A percentile compares a stretch with the other conserved stretches of the same genome.
These are phyloP conservation scores for Sipha flava DNA, from an alignment of 1,140 invertebrate species.

Conservation along the genomic window DNA sequence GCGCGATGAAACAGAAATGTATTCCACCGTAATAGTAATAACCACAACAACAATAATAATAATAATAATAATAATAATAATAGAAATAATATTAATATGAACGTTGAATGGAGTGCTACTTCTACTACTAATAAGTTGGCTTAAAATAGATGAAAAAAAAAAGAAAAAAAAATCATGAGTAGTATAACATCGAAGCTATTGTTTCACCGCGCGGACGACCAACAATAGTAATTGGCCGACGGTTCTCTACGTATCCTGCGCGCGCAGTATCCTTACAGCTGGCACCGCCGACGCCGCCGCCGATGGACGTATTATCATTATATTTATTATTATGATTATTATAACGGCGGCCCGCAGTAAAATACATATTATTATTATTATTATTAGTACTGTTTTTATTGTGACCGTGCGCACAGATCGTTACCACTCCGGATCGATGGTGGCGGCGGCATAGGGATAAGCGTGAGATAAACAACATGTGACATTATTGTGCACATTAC, in stretches of 20 bases:
- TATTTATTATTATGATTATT: no score
- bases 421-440: no score
- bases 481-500: no score
- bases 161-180: background rate
- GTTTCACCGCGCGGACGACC: background rate
- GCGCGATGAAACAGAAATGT: background rate
- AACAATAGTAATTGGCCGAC: slow-evolving; percentile 16
- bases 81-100: background rate
- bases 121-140: background rate
- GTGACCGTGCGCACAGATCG: no score
- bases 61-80: background rate
- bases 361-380: no score
- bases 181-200: background rate
- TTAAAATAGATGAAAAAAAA: background rate
- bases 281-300: background rate
- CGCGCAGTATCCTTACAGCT: no score
- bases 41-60: background rate
- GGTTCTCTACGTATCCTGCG: background rate
- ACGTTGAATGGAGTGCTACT: background rate
- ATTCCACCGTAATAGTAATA: background rate
- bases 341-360: no score
- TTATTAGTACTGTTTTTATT: no score
- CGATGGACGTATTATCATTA: background rate
- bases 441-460: no score
- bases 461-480: no score